A percentile compares a stretch with the other conserved stretches of the same genome.
Evolutionary conservation across 2,888 invertebrate genomes (phyloP).

Genomic region (Xestia c-nigrum): DNA sequence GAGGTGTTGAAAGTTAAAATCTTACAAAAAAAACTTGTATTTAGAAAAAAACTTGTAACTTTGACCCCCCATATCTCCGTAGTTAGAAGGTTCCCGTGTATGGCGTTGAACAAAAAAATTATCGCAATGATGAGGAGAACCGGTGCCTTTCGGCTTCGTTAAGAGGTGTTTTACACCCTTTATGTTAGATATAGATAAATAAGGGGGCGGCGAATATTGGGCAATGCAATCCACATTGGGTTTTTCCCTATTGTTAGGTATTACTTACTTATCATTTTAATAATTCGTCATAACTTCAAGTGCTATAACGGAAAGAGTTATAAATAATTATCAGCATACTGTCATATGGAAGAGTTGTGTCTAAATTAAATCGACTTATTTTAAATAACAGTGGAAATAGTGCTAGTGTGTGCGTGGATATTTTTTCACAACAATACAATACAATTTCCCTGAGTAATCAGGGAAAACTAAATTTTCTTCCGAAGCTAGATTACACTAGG

Average conservation of each 20-base stretch:
- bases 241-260: neutral
- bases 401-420: neutral
- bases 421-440: neutral
- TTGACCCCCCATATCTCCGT: too few species aligned
- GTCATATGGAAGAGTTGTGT: neutral
- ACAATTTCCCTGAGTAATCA: neutral
- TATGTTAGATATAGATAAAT: too few species aligned
- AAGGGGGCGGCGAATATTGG: neutral
- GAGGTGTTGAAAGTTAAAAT: too few species aligned
- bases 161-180: too few species aligned
- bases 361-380: neutral
- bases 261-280: neutral
- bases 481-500: neutral
- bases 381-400: neutral
- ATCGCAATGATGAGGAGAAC: too few species aligned
- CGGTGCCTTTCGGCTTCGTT: too few species aligned
- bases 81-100: too few species aligned
- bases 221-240: neutral
- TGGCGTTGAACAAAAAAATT: too few species aligned
- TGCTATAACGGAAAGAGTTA: neutral
- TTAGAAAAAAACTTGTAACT: too few species aligned
- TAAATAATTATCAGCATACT: neutral
- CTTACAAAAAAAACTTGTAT: too few species aligned
- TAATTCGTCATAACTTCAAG: neutral
- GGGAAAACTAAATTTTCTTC: neutral